phyloP scores from a whole-genome alignment of 1,140 invertebrate genomes.

The Drosophila bifasciata region DNA sequence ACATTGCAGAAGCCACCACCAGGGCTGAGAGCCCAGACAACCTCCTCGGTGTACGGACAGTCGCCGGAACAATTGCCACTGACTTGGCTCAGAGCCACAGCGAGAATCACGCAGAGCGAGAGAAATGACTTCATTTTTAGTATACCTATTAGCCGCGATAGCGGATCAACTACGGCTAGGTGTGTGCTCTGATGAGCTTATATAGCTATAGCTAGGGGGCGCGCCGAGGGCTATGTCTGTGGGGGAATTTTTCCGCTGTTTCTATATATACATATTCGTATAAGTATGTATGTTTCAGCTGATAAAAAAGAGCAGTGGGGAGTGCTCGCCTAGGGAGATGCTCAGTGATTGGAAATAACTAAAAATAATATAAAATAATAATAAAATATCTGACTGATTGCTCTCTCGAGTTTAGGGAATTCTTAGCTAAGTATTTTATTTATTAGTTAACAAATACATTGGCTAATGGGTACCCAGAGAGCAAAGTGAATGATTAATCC shows the following conservation, averaged over 20 bases:
- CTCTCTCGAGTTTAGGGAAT: no score
- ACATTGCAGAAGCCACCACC: constrained; percentile 37
- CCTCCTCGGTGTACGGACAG: constrained; percentile 64
- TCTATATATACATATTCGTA: no score
- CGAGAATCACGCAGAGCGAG: constrained; percentile 17
- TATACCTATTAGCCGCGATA: background rate
- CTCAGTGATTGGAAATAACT: no score
- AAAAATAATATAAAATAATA: background rate
- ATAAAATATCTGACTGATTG: background rate
- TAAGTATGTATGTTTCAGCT: no score
- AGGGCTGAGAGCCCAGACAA: constrained; percentile 53
- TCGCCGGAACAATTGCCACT: constrained; percentile 32
- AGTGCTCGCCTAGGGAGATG: no score
- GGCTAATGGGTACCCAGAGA: no score
- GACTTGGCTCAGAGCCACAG: constrained; percentile 44
- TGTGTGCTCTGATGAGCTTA: constrained; percentile 2
- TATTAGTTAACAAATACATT: no score
- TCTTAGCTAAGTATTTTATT: no score
- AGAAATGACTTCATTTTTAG: constrained; percentile 47
- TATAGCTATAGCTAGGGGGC: constrained; percentile 17
- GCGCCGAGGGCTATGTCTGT: background rate
- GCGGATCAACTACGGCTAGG: constrained; percentile 12
- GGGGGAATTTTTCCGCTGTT: constrained; percentile 1
- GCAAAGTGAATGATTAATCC: background rate
- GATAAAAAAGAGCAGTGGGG: no score